Conservation (phyloP, 2,113 vertebrate species). For the Mastomys natalensis region DNA sequence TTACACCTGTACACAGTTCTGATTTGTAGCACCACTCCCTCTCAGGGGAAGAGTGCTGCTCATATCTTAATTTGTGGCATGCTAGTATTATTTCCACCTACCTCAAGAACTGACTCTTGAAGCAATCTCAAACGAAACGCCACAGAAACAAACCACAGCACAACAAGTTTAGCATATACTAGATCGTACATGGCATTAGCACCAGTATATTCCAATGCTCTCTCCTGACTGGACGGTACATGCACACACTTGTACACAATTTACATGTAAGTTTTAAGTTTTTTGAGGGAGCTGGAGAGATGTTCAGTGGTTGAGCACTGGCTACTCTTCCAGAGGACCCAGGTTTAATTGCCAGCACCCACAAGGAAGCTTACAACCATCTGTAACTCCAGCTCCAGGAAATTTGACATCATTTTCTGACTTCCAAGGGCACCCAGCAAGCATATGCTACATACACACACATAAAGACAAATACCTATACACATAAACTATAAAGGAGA, state of each 20-base stretch:
- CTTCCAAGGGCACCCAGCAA: background rate
- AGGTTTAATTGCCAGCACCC: background rate
- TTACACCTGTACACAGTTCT: background rate
- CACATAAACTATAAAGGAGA: background rate
- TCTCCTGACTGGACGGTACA: background rate
- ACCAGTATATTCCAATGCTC: background rate
- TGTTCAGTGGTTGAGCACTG: background rate
- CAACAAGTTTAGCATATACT: background rate
- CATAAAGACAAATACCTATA: background rate
- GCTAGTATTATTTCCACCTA: background rate
- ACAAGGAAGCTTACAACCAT: background rate
- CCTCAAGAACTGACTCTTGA: slow-evolving; percentile 5
- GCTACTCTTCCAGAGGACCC: background rate
- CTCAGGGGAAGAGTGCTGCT: background rate
- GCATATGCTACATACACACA: background rate
- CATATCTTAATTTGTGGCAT: background rate
- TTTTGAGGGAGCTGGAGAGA: background rate
- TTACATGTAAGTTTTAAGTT: background rate
- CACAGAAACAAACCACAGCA: background rate
- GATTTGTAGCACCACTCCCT: background rate
- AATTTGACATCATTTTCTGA: background rate
- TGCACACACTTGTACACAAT: background rate
- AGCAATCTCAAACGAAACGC: background rate
- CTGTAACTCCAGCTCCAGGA: background rate
- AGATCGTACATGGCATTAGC: background rate